A percentile compares a stretch with the other conserved stretches of the same genome.
phyloP scores from a whole-genome alignment of 1,140 invertebrate species.

The Dendroctonus ponderosae region DNA sequence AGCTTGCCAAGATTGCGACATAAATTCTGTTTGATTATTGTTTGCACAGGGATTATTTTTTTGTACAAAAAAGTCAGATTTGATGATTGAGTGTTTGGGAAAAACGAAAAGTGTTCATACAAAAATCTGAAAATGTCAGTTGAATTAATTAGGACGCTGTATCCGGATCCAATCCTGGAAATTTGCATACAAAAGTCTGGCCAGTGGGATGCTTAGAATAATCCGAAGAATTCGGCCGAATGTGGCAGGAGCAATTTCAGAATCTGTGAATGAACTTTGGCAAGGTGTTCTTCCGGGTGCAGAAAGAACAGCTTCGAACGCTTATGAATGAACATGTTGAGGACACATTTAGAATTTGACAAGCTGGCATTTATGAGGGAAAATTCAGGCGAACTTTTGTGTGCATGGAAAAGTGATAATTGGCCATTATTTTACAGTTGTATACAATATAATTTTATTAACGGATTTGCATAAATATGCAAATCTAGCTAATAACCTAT shows the following conservation, averaged over 20 bases:
- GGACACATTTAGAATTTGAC: constrained; percentile 45
- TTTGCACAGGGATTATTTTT: not conserved
- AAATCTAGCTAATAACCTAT: too few species aligned
- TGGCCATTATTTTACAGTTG: too few species aligned
- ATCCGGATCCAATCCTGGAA: not conserved
- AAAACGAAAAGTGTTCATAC: not conserved
- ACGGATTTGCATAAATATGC: too few species aligned
- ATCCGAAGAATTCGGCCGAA: constrained; percentile 32
- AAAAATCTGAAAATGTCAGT: not conserved
- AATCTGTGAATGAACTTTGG: constrained; percentile 51
- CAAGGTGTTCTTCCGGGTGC: constrained; percentile 50
- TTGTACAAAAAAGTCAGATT: not conserved
- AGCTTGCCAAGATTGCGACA: not conserved
- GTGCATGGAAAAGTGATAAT: too few species aligned
- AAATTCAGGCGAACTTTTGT: not conserved
- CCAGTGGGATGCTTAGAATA: constrained; percentile 26
- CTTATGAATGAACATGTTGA: constrained; percentile 49
- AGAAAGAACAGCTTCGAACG: constrained; percentile 34
- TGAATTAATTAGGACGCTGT: not conserved
- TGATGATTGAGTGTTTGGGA: not conserved
- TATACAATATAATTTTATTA: too few species aligned
- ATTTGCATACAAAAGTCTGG: constrained; percentile 1
- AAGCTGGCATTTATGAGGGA: constrained; percentile 22
- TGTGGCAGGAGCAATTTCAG: constrained; percentile 18
- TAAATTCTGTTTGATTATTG: not conserved